Evolutionary conservation across 2,113 vertebrate species (phyloP), one percentile per base, ranked within the genome.

Genomic region (Hydrolagus affinis): DNA sequence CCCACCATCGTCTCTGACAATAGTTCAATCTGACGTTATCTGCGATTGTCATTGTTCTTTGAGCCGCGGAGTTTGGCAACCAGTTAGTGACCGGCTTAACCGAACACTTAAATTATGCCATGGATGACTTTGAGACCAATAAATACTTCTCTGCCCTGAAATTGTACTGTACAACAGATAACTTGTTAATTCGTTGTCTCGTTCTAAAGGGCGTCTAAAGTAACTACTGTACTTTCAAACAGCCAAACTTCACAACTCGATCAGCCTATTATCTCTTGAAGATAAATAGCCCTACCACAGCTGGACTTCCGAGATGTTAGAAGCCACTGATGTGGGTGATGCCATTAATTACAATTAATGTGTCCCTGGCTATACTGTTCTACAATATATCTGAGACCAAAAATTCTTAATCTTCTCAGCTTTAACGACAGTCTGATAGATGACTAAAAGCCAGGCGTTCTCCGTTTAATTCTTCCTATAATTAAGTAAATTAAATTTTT

Each of bases 261-360:
- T 83, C 78, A 66, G 32, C 32, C 62, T 11, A 28, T 23, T 14
- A 17, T 32, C 62, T 28, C 62, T 4, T 21, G 62, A 83, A 83
- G 62, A 83, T 83, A 23, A 66, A 83, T 83, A 28, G 28, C 78
- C 28, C 60, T 66, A 8, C 62, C 19, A 19, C 32, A 68, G 78
- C 78, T 64, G 11, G 64, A 14, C 9, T 66, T 83, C 62, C 44
- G 66, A 30, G 66, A 3, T 83, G 78, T 83, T 83, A 83, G 66
- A 83, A 83, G 78, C 78, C 25, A 66, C 60, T 66, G 60, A 66
- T 64, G 64, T 83, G 62, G 62, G n/a, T 62, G 3, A 17, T 32
- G 78, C 66, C 78, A 83, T 83, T 83, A 83, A 83, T 83, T 66
- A 83, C 23, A 64, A 83, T 83, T 83, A 83, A 66, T 66, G 25